phyloP scores from a whole-genome alignment of 2,888 invertebrate species.

The Meloe dianella region DNA sequence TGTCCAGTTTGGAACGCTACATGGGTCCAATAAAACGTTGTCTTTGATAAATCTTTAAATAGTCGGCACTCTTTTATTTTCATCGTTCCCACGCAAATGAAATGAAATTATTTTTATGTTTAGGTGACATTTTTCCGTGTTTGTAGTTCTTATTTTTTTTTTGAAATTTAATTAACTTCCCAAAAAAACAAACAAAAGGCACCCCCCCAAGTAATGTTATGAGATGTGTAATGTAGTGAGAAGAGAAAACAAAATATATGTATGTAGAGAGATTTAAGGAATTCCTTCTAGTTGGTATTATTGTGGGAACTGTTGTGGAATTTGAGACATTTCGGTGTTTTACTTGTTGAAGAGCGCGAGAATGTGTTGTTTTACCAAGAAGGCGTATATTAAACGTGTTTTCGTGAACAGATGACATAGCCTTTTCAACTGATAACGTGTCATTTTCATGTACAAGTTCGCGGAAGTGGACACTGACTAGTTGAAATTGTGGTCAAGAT shows the following conservation, averaged over 20 bases:
- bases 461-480: constrained; percentile 7
- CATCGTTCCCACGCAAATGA: background rate
- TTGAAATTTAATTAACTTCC: constrained; percentile 4
- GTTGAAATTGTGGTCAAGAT: constrained; percentile 2
- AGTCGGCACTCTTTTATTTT: background rate
- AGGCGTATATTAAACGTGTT: constrained; percentile 4
- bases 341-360: background rate
- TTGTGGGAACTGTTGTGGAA: constrained; percentile 4
- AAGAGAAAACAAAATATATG: background rate
- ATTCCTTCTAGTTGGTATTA: background rate
- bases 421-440: background rate
- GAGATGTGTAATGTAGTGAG: background rate
- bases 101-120: background rate
- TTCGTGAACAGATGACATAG: constrained; percentile 1
- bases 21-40: constrained; percentile 1
- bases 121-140: background rate
- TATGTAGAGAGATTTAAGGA: background rate
- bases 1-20: constrained; percentile 5
- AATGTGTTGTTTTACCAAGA: constrained; percentile 7
- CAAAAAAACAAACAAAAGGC: too few relatives aligned
- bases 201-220: background rate
- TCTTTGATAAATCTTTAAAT: background rate
- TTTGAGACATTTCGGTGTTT: constrained; percentile 5
- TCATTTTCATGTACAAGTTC: constrained; percentile 1
- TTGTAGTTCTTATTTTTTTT: background rate